phyloP scores from a whole-genome alignment of 2,797 vertebrate genomes.

The Danio aesculapii region DNA sequence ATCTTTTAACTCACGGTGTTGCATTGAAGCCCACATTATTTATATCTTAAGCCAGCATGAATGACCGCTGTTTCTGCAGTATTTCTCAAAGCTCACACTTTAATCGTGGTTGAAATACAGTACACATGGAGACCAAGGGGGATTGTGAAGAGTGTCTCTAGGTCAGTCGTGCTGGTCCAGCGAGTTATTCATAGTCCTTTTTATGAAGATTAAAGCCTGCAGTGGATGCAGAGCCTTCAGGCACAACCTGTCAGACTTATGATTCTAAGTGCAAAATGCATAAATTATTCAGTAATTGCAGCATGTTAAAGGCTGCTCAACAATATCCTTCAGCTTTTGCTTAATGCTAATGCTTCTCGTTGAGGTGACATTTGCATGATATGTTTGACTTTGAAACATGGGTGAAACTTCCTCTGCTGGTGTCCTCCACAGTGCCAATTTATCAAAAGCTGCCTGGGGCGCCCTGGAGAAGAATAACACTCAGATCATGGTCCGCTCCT shows the following conservation, averaged over 20 bases:
- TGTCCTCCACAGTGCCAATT: constrained; percentile 85
- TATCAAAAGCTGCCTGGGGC: constrained; percentile 98
- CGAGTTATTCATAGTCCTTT: constrained; percentile 43
- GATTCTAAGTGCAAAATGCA: constrained; percentile 6
- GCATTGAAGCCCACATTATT: constrained; percentile 15
- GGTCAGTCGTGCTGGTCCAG: constrained; percentile 23
- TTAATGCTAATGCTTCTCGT: constrained; percentile 11
- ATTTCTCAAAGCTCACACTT: constrained; percentile 23
- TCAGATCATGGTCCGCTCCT: constrained; percentile 96
- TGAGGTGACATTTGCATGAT: not conserved
- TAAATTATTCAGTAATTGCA: constrained; percentile 21
- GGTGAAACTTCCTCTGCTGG: not conserved
- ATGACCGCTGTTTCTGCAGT: not conserved
- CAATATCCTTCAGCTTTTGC: constrained; percentile 8
- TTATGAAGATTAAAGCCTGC: constrained; percentile 52
- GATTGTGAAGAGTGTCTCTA: constrained; percentile 15
- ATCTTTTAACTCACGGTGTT: constrained; percentile 1
- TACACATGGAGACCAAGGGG: constrained; percentile 1
- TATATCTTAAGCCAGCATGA: constrained; percentile 12
- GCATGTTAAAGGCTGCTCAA: not conserved
- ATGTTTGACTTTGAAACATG: constrained; percentile 4
- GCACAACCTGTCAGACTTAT: constrained; percentile 7
- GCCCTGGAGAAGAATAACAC: constrained; percentile 90
- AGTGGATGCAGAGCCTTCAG: constrained; percentile 29
- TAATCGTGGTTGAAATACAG: constrained; percentile 36